Evolutionary conservation across 2,797 vertebrate genomes (phyloP).

Genomic region (Odontamblyopus lacepedii): DNA sequence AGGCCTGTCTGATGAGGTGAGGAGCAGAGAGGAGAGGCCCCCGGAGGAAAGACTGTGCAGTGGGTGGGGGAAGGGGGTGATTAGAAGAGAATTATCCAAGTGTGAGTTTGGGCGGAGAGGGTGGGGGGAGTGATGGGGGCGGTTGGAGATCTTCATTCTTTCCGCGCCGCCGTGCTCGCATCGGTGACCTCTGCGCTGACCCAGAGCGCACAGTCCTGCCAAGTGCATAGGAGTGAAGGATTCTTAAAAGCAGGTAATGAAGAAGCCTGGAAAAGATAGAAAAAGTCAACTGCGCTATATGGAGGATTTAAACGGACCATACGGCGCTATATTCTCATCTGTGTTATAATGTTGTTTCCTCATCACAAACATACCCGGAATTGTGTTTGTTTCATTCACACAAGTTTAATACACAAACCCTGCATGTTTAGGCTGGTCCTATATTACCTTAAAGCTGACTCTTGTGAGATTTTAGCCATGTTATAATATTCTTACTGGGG

Average conservation of each 20-base stretch:
- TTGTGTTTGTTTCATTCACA: no score
- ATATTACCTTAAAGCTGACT: no score
- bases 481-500: no score
- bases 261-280: slow-evolving; percentile 13
- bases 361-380: no score
- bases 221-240: not conserved
- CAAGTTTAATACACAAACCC: no score
- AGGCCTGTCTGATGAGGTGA: slow-evolving; percentile 75
- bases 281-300: not conserved
- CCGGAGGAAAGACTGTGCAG: not conserved
- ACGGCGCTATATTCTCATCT: no score
- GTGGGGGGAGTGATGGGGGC: slow-evolving; percentile 14
- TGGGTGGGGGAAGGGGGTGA: slow-evolving; percentile 51
- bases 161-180: not conserved
- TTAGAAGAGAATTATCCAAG: slow-evolving; percentile 74
- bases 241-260: not conserved
- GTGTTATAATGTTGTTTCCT: no score
- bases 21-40: slow-evolving; percentile 38
- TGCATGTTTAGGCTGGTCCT: no score
- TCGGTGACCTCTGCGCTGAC: slow-evolving; percentile 5
- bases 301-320: not conserved
- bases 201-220: not conserved
- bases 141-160: slow-evolving; percentile 15
- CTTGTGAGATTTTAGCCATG: no score
- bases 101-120: slow-evolving; percentile 57